Base-by-base conservation (phyloP, 2,113 vertebrate species). In the Ivindomyrus marchei region DNA sequence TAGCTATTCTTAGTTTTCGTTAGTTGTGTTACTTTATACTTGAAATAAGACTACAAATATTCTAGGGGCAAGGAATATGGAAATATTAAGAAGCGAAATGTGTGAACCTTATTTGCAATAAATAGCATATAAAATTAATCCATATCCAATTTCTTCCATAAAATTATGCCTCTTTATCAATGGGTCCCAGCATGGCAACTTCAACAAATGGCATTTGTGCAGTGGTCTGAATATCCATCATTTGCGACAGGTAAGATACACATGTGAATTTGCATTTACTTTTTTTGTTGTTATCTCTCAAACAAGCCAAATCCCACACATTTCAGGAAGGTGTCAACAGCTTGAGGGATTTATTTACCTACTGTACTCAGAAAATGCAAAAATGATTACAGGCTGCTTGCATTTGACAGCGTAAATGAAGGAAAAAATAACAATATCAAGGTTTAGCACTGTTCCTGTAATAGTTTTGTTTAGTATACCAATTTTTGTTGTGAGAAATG, bases 51-150 rank as follows among this genome's bases (percentile, higher is more conserved):
- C 24, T 46, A 42, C 19, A 85, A n/a, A n/a, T 47, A 24, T 85
- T 46, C 45, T 46, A 2, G 42, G 11, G 45, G 42, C 45, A n/a
- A 47, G n/a, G 39, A 19, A 47, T 85, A 85, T 85, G 19, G 21
- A 85, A 47, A 85, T 47, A 85, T 85, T 11, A 47, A 47, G 39
- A 85, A 45, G 83, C 3, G 13, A 85, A 85, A 47, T 85, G 2
- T 21, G 19, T 6, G 17, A 39, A 42, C 36, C 36, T 42, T 85
- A 85, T 46, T 85, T 85, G 19, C 83, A 45, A 47, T 47, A 45
- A 85, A 85, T 17, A 85, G 39, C 83, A 85, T 85, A 47, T 85
- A 45, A 85, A 85, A 85, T 85, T 45, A 47, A 85, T 85, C 83
- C 39, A n/a, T n/a, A 24, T 85, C 83, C 21, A 42, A 45, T 24